Conservation (phyloP, 2,888 invertebrate genomes). For the Aphodius sticticus region DNA sequence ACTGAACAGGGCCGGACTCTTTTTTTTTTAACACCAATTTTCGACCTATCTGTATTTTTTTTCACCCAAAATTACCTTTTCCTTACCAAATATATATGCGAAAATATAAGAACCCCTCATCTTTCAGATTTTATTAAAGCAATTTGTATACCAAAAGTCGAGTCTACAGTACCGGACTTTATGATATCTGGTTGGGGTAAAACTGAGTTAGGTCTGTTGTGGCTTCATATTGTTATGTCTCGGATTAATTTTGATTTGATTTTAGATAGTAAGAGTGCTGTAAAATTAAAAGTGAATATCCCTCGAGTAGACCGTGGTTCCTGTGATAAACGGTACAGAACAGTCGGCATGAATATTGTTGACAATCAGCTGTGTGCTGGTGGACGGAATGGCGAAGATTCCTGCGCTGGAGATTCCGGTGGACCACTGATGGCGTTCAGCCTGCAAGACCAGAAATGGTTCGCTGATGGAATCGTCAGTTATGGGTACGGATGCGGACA, state of each 20-base stretch:
- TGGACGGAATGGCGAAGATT: conserved; percentile 69
- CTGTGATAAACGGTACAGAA: conserved; percentile 64
- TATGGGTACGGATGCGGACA: conserved; percentile 74
- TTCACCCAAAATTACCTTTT: no score
- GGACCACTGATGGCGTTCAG: conserved; percentile 73
- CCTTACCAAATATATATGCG: background rate
- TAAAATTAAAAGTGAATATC: conserved; percentile 71
- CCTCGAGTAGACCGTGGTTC: conserved; percentile 64
- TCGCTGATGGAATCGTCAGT: conserved; percentile 72
- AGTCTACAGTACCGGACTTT: conserved; percentile 42
- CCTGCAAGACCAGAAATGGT: conserved; percentile 61
- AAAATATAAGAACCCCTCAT: conserved; percentile 7
- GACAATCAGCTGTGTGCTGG: conserved; percentile 77
- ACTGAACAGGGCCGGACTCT: no score
- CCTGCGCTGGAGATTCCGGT: conserved; percentile 83
- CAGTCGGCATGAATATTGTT: conserved; percentile 62
- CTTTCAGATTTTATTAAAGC: conserved; percentile 54
- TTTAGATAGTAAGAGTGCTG: conserved; percentile 50
- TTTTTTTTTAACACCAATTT: no score
- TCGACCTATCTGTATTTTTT: no score
- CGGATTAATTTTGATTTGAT: conserved; percentile 35
- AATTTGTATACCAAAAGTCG: conserved; percentile 50
- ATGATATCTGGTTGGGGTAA: conserved; percentile 65
- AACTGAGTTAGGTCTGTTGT: conserved; percentile 55
- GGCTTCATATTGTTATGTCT: background rate